Percentiles rank a stretch among this genome's conserved stretches.
phyloP scores from a whole-genome alignment of 2,797 vertebrate species.

The Characodon lateralis region DNA sequence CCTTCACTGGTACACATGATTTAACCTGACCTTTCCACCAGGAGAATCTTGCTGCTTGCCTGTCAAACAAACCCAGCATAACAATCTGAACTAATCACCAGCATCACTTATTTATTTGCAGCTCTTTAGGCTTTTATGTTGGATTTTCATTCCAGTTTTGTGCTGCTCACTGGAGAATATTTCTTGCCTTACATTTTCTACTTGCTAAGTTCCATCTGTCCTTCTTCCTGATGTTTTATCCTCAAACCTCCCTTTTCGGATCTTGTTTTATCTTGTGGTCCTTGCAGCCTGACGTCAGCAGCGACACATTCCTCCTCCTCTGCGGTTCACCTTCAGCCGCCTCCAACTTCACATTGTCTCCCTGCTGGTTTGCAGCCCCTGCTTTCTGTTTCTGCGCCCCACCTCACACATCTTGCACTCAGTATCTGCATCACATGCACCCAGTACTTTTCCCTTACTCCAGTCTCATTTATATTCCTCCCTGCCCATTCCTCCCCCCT shows the following conservation, averaged over 20 bases:
- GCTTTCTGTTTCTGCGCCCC: conserved; percentile 33
- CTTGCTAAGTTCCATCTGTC: background rate
- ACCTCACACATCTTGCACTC: conserved; percentile 64
- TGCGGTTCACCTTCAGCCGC: conserved; percentile 72
- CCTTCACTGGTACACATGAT: background rate
- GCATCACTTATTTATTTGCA: background rate
- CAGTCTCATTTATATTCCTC: conserved; percentile 74
- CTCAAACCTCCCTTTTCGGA: conserved; percentile 8
- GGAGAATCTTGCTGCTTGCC: background rate
- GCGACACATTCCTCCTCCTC: conserved; percentile 38
- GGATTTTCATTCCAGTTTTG: background rate
- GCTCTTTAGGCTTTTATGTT: background rate
- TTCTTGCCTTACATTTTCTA: background rate
- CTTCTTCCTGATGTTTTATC: background rate
- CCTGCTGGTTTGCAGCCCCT: conserved; percentile 31
- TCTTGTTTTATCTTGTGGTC: conserved; percentile 18
- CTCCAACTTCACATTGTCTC: conserved; percentile 46
- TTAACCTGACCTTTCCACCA: background rate
- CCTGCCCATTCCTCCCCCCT: conserved; percentile 43
- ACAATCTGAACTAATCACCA: background rate
- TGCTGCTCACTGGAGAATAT: background rate
- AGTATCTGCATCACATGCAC: conserved; percentile 44
- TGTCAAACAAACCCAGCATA: background rate
- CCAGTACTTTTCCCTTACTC: conserved; percentile 81
- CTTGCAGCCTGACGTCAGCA: conserved; percentile 58